Conservation (phyloP, 2,797 vertebrate species). For the Amblyraja radiata region DNA sequence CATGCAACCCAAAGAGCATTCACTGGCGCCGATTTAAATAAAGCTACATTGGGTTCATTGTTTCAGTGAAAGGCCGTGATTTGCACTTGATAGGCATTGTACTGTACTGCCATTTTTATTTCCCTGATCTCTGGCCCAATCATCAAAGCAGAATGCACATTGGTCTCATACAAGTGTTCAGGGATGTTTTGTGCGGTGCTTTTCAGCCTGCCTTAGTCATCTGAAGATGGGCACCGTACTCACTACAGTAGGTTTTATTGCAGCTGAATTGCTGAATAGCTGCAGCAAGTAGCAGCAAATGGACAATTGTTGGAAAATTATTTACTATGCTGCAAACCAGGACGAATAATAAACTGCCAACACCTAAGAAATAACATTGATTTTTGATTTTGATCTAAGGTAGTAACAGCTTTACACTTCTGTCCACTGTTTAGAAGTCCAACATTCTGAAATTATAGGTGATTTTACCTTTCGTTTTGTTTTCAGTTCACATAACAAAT, state of each 20-base stretch:
- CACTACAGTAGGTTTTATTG: neutral
- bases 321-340: neutral
- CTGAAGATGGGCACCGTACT: neutral
- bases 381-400: neutral
- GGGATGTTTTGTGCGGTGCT: neutral
- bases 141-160: neutral
- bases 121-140: neutral
- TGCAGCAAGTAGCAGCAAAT: neutral
- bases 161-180: neutral
- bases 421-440: neutral
- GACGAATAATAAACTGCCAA: neutral
- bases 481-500: slow-evolving; percentile 22
- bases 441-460: neutral
- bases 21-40: neutral
- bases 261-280: neutral
- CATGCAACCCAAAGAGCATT: neutral
- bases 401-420: neutral
- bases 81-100: neutral
- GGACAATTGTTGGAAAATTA: neutral
- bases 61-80: neutral
- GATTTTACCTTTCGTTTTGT: neutral
- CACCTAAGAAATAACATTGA: neutral
- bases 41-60: neutral
- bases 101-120: too few relatives aligned
- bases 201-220: neutral